Evolutionary conservation across 2,888 invertebrate species (phyloP).

Genomic region (Rotaria sp.): DNA sequence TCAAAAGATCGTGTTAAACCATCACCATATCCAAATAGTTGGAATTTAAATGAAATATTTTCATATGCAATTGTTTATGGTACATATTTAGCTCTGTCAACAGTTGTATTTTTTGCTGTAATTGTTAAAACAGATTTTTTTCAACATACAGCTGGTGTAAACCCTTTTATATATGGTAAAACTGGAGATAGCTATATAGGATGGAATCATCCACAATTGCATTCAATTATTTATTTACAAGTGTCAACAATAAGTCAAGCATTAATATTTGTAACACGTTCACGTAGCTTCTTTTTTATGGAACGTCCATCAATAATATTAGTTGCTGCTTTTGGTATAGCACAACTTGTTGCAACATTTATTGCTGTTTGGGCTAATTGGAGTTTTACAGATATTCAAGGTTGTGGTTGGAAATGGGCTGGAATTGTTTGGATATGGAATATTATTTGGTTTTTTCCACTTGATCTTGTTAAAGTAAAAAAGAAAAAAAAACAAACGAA

Average conservation of each 20-base stretch:
- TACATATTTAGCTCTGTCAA: background rate
- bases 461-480: background rate
- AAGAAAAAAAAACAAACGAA: background rate
- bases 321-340: background rate
- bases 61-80: background rate
- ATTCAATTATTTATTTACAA: conserved; percentile 11
- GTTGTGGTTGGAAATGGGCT: background rate
- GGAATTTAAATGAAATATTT: background rate
- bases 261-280: background rate
- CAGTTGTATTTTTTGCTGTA: background rate
- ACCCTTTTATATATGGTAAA: fast-evolving
- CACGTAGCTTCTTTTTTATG: background rate
- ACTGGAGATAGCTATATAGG: fast-evolving
- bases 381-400: background rate
- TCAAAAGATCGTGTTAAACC: conserved; percentile 17
- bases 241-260: conserved; percentile 19
- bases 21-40: background rate
- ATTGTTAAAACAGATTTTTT: background rate
- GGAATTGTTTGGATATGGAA: background rate
- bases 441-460: conserved; percentile 1
- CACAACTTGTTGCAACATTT: background rate
- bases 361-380: background rate
- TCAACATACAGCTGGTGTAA: background rate
- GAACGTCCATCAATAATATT: background rate
- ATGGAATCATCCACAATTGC: background rate